A percentile compares a stretch with the other conserved stretches of the same genome.
These are phyloP conservation scores for Lymantria monacha DNA, from an alignment of 2,888 invertebrate genomes.

Conservation along the genomic window DNA sequence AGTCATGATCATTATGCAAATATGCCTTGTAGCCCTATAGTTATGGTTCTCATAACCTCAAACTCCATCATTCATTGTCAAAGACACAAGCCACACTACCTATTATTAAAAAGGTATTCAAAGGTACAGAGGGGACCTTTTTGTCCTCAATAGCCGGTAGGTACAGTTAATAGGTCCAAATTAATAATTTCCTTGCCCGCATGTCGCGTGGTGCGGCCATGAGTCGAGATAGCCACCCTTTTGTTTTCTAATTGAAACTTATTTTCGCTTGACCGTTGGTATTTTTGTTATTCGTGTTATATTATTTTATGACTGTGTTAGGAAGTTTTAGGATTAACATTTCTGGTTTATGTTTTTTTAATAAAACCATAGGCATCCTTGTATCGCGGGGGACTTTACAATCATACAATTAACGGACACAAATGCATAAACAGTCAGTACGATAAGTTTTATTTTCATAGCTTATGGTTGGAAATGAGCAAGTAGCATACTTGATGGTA, in stretches of 20 bases:
- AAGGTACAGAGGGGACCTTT: conserved; percentile 53
- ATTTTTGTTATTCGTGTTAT: conserved; percentile 34
- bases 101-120: conserved; percentile 57
- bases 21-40: conserved; percentile 7
- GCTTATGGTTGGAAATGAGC: no score
- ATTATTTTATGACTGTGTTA: background rate
- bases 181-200: conserved; percentile 70
- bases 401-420: no score
- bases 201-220: conserved; percentile 48
- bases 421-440: no score
- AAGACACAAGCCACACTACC: conserved; percentile 43
- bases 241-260: conserved; percentile 60
- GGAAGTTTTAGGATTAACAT: background rate
- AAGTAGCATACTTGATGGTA: no score
- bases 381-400: no score
- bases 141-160: conserved; percentile 61
- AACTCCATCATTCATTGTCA: conserved; percentile 51
- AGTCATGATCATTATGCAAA: conserved; percentile 3
- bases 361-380: no score
- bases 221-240: conserved; percentile 45
- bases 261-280: conserved; percentile 49
- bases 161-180: conserved; percentile 66
- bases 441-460: no score
- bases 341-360: background rate
- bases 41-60: conserved; percentile 22